These are phyloP conservation scores for Watersipora subatra DNA, from an alignment of 1,140 invertebrate genomes.

Conservation along the genomic window DNA sequence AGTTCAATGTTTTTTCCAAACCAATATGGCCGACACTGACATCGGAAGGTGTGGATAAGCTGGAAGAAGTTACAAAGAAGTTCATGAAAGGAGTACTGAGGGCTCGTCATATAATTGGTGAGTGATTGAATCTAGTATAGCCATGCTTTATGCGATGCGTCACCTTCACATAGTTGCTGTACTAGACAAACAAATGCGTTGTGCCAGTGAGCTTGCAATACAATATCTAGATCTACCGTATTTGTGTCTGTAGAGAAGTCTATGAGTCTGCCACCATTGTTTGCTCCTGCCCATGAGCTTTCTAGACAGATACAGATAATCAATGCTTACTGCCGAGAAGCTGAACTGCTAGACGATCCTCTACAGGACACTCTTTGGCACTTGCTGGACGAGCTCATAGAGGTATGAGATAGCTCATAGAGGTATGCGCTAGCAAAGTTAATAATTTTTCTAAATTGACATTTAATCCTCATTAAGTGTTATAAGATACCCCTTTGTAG, in stretches of 20 bases:
- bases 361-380: slow-evolving; percentile 30
- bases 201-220: neutral
- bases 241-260: slow-evolving; percentile 21
- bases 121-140: slow-evolving; percentile 4
- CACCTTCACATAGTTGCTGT: neutral
- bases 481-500: too few species aligned
- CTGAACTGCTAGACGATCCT: slow-evolving; percentile 25
- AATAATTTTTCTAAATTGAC: too few species aligned
- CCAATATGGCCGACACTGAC: slow-evolving; percentile 29
- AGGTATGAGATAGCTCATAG: too few species aligned
- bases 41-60: slow-evolving; percentile 16
- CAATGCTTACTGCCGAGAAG: slow-evolving; percentile 32
- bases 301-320: slow-evolving; percentile 30
- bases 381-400: slow-evolving; percentile 31
- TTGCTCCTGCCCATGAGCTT: slow-evolving; percentile 30
- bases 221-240: neutral
- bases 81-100: slow-evolving; percentile 26
- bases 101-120: slow-evolving; percentile 24
- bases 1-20: slow-evolving; percentile 9
- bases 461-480: too few species aligned
- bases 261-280: slow-evolving; percentile 21
- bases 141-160: neutral
- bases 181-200: neutral
- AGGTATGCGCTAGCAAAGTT: too few species aligned
- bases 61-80: slow-evolving; percentile 25